These are phyloP conservation scores for Osmerus mordax DNA, from an alignment of 2,113 vertebrate species.

Conservation along the genomic window DNA sequence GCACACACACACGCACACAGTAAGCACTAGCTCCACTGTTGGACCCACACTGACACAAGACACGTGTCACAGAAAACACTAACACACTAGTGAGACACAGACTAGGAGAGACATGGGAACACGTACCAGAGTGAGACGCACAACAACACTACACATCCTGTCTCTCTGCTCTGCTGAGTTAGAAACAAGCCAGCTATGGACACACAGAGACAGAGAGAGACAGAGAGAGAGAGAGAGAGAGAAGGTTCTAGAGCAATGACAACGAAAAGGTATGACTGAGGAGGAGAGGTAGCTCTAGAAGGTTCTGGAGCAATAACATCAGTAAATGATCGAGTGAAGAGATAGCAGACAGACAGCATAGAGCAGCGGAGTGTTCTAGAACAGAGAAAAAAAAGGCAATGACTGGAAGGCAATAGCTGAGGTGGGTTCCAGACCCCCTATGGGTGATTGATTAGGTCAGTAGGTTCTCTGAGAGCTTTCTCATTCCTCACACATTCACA, in stretches of 20 bases:
- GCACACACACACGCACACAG: slow-evolving; percentile 15
- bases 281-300: background rate
- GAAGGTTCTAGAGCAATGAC: background rate
- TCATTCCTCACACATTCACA: background rate
- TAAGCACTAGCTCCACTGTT: background rate
- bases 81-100: background rate
- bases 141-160: background rate
- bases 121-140: background rate
- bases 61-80: background rate
- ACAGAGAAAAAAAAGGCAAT: background rate
- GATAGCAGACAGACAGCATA: background rate
- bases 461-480: background rate
- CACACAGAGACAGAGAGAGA: background rate
- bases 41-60: slow-evolving; percentile 4
- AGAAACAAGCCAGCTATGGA: background rate
- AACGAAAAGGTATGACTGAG: background rate
- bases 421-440: background rate
- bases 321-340: background rate
- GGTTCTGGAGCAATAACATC: background rate
- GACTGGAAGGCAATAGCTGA: background rate
- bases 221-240: background rate
- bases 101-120: background rate
- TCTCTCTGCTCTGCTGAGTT: too few species aligned
- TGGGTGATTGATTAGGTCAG: background rate
- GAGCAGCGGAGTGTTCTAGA: background rate